These are phyloP conservation scores for Augiades crinisus DNA, from an alignment of 2,888 invertebrate genomes.

Conservation along the genomic window DNA sequence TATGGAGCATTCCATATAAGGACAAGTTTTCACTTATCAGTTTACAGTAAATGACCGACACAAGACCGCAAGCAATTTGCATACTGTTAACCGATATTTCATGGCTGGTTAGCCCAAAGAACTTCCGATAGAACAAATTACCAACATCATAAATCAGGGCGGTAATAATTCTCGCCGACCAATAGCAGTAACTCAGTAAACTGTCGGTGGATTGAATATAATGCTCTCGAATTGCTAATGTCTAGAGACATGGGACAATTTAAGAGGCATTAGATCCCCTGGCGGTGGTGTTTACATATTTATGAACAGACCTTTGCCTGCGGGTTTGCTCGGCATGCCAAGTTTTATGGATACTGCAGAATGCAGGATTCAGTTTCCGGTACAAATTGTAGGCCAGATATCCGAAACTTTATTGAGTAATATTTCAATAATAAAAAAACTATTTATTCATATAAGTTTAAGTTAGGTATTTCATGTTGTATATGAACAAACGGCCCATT, in stretches of 20 bases:
- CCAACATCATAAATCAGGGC: conserved; percentile 54
- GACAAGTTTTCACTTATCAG: conserved; percentile 17
- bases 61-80: conserved; percentile 30
- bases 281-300: conserved; percentile 64
- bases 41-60: conserved; percentile 41
- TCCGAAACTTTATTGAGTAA: no score
- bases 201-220: conserved; percentile 59
- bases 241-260: conserved; percentile 46
- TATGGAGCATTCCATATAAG: not conserved
- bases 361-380: no score
- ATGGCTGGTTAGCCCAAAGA: conserved; percentile 41
- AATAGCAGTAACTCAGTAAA: conserved; percentile 46
- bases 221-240: conserved; percentile 55
- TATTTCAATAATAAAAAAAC: no score
- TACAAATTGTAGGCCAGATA: no score
- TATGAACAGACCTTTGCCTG: no score
- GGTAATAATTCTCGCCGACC: conserved; percentile 43
- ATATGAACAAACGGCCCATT: no score
- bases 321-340: no score
- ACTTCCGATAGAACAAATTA: conserved; percentile 60
- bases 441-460: no score
- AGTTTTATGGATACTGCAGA: no score
- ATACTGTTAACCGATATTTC: conserved; percentile 37
- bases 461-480: no score
- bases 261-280: conserved; percentile 61